A percentile compares a stretch with the other conserved stretches of the same genome.
These are phyloP conservation scores for Chitala chitala DNA, from an alignment of 2,113 vertebrate genomes.

Conservation along the genomic window DNA sequence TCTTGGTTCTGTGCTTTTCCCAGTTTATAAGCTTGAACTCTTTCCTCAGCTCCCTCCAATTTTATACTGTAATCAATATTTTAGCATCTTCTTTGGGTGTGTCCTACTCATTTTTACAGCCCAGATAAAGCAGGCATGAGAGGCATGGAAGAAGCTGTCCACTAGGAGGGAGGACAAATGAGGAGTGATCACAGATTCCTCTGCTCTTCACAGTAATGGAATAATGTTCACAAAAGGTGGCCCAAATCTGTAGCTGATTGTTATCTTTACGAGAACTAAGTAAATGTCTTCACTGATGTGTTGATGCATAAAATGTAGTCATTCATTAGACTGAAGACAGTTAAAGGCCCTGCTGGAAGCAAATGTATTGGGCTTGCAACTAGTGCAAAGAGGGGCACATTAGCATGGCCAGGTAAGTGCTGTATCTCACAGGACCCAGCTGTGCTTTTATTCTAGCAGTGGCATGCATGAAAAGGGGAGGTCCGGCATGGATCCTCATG, in stretches of 20 bases:
- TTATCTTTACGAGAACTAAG: no score
- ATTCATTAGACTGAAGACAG: no score
- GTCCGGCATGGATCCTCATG: not conserved
- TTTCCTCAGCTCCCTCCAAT: constrained; percentile 5
- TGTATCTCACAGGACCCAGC: no score
- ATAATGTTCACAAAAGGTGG: no score
- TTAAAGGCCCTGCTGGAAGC: no score
- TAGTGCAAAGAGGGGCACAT: no score
- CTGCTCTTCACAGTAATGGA: no score
- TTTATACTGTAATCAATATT: constrained; percentile 14
- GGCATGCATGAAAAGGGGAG: not conserved
- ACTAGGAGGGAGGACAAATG: not conserved
- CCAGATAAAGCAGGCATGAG: not conserved
- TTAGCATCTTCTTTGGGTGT: constrained; percentile 8
- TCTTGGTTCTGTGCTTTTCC: not conserved
- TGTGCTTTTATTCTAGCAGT: not conserved
- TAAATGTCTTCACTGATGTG: no score
- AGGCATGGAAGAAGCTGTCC: not conserved
- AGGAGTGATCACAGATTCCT: not conserved
- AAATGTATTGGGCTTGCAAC: no score
- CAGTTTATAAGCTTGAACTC: constrained; percentile 1
- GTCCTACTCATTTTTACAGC: constrained; percentile 19
- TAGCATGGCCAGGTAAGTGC: no score
- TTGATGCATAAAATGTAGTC: no score
- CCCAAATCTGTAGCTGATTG: no score